phyloP scores from a whole-genome alignment of 2,113 vertebrate genomes.

The Kobus ellipsiprymnus region DNA sequence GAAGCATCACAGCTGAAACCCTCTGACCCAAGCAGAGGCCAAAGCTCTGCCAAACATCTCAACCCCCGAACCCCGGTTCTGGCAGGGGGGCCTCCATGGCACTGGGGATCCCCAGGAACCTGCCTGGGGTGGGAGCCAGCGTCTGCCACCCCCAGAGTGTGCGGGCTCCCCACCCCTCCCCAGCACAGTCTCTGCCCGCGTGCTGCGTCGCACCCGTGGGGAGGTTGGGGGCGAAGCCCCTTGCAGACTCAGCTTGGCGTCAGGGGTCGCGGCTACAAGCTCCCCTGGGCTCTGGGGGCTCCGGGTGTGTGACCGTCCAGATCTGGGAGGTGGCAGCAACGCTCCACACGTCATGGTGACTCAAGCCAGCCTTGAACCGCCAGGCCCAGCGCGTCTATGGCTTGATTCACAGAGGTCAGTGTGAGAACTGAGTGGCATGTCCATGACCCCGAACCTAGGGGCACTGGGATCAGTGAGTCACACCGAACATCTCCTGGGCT shows the following conservation, averaged over 20 bases:
- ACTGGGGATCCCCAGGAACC: background rate
- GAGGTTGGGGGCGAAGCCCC: accelerated
- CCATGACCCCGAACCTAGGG: background rate
- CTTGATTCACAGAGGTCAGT: background rate
- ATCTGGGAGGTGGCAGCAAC: background rate
- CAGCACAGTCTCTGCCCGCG: accelerated
- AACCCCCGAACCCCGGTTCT: accelerated
- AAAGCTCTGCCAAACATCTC: background rate
- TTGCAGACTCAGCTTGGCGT: accelerated
- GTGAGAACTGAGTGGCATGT: background rate
- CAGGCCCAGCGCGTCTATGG: background rate
- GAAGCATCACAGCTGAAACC: background rate
- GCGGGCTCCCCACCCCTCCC: accelerated
- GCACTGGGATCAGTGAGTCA: accelerated
- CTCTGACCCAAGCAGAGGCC: background rate
- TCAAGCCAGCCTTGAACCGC: too few species aligned
- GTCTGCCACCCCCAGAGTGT: accelerated
- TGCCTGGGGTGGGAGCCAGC: background rate
- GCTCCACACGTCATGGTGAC: accelerated
- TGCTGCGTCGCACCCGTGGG: accelerated
- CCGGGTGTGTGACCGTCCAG: accelerated
- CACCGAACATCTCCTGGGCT: background rate
- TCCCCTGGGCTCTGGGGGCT: background rate
- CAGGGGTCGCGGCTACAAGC: accelerated
- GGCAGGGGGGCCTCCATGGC: too few species aligned